Evolutionary conservation across 2,113 vertebrate species (phyloP).

Genomic region (Gymnogyps californianus): DNA sequence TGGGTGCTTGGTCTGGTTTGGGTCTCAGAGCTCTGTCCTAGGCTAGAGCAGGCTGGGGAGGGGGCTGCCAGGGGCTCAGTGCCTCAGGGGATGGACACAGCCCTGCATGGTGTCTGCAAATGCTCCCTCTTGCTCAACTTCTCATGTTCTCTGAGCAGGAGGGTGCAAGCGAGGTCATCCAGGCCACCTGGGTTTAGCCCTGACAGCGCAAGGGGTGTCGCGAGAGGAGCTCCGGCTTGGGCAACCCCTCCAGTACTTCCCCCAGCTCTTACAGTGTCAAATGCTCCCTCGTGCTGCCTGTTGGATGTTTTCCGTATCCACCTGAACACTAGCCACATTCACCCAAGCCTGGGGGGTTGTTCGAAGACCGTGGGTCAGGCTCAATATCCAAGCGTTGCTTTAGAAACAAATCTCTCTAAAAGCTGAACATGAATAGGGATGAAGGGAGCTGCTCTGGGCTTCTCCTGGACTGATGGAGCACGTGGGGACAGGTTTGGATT

Average conservation of each 20-base stretch:
- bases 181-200: neutral
- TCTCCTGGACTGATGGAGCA: neutral
- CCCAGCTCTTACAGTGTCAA: neutral
- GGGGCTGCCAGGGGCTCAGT: neutral
- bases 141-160: neutral
- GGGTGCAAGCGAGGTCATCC: rapidly evolving
- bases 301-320: neutral
- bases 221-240: neutral
- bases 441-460: neutral
- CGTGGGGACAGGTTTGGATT: neutral
- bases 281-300: neutral
- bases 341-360: neutral
- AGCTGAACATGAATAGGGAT: neutral
- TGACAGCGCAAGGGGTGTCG: neutral
- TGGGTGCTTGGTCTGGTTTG: neutral
- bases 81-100: neutral
- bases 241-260: neutral
- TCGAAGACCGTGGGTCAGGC: neutral
- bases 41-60: neutral
- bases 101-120: neutral
- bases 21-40: neutral
- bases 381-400: neutral
- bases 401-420: neutral
- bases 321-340: neutral
- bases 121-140: neutral